These are phyloP conservation scores for Zophobas atratus DNA, from an alignment of 1,140 invertebrate species.

Conservation along the genomic window DNA sequence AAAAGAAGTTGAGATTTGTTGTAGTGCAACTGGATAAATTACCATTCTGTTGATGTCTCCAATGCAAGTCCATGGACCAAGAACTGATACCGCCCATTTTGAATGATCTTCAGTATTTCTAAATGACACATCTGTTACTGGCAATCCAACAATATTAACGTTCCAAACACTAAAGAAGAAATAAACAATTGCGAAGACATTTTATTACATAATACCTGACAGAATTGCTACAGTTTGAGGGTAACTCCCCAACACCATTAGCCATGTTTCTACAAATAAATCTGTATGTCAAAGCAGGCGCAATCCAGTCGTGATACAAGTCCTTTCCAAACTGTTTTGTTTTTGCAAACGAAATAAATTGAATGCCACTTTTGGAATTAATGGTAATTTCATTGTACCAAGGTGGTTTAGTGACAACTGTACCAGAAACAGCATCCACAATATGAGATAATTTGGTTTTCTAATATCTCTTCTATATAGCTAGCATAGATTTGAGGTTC, in stretches of 20 bases:
- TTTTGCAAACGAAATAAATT: conserved; percentile 87
- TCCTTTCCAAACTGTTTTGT: conserved; percentile 84
- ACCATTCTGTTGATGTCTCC: conserved; percentile 95
- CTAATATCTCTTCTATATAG: conserved; percentile 72
- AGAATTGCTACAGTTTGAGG: conserved; percentile 77
- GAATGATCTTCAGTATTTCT: conserved; percentile 88
- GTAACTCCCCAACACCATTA: conserved; percentile 83
- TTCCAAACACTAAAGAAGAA: conserved; percentile 68
- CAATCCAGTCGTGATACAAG: conserved; percentile 87
- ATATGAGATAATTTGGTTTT: conserved; percentile 73
- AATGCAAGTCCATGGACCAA: conserved; percentile 85
- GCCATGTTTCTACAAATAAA: conserved; percentile 90
- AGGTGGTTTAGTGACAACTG: conserved; percentile 75
- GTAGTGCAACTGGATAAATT: conserved; percentile 59
- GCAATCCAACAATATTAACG: conserved; percentile 74
- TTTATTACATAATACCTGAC: conserved; percentile 66
- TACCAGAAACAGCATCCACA: conserved; percentile 74
- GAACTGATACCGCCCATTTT: conserved; percentile 87
- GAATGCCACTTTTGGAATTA: conserved; percentile 69
- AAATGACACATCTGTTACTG: conserved; percentile 75
- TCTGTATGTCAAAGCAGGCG: conserved; percentile 78
- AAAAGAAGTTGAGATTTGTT: conserved; percentile 55
- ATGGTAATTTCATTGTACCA: conserved; percentile 76
- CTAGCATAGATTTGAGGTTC: conserved; percentile 79
- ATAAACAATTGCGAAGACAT: conserved; percentile 13